These are phyloP conservation scores for Lasioglossum albipes DNA, from an alignment of 1,140 invertebrate genomes.

Conservation along the genomic window DNA sequence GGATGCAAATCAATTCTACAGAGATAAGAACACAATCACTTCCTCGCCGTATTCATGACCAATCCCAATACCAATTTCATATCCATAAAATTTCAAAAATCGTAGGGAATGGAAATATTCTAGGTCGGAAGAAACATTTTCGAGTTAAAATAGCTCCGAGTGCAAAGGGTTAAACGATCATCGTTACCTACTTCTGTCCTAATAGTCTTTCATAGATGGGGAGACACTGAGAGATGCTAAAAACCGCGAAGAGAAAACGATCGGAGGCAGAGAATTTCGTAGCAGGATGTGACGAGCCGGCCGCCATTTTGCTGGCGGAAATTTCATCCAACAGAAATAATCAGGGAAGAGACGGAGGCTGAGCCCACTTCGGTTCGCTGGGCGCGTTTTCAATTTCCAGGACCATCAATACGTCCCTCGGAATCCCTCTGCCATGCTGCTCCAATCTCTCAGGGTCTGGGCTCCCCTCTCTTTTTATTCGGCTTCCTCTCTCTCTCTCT, in stretches of 20 bases:
- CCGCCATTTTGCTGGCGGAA: constrained; percentile 70
- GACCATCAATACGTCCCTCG: constrained; percentile 74
- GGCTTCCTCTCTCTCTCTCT: constrained; percentile 30
- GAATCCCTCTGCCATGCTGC: constrained; percentile 66
- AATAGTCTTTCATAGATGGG: too few species aligned
- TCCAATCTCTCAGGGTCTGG: constrained; percentile 69
- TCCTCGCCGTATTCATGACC: too few species aligned
- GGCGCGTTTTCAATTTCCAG: constrained; percentile 79
- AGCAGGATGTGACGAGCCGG: constrained; percentile 20
- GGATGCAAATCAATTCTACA: too few species aligned
- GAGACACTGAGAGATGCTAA: too few species aligned
- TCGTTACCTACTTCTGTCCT: too few species aligned
- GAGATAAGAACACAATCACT: too few species aligned
- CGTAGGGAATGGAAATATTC: too few species aligned
- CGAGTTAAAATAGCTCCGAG: too few species aligned
- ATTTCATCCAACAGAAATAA: constrained; percentile 69
- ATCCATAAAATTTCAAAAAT: too few species aligned
- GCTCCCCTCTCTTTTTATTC: constrained; percentile 49
- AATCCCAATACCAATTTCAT: too few species aligned
- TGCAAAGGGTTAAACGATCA: too few species aligned
- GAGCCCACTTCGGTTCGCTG: constrained; percentile 69
- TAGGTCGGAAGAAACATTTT: too few species aligned
- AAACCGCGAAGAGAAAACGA: not conserved
- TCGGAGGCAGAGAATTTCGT: not conserved
- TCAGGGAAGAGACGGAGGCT: constrained; percentile 64